These are phyloP conservation scores for Chelonus formosanus DNA, from an alignment of 2,888 invertebrate genomes.

Conservation along the genomic window DNA sequence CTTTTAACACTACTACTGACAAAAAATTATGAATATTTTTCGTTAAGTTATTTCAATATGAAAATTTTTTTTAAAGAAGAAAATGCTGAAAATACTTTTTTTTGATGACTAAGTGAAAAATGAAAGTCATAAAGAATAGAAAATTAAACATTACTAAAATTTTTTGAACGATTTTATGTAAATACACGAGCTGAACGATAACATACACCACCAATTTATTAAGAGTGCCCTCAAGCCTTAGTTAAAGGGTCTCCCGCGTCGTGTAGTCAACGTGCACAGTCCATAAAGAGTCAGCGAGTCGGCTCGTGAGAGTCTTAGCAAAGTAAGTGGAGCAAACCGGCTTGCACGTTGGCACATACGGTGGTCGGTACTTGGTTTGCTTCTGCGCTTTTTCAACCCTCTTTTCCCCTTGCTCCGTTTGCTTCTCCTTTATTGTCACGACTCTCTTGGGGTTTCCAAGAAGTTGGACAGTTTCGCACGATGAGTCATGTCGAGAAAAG, in stretches of 20 bases:
- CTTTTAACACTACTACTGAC: too few species aligned
- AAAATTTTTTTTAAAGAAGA: too few species aligned
- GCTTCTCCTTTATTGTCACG: conserved; percentile 43
- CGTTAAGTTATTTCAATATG: too few species aligned
- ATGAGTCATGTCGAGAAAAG: conserved; percentile 24
- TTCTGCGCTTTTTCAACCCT: conserved; percentile 34
- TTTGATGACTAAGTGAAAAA: too few species aligned
- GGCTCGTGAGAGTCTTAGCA: conserved; percentile 56
- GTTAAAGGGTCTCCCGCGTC: conserved; percentile 52
- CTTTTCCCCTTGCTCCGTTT: conserved; percentile 24
- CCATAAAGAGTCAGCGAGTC: conserved; percentile 39
- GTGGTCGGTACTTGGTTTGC: conserved; percentile 48
- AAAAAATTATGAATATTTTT: too few species aligned
- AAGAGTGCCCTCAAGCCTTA: conserved; percentile 58
- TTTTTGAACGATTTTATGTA: conserved; percentile 1
- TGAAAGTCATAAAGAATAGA: too few species aligned
- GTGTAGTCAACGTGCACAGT: conserved; percentile 39
- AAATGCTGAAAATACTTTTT: too few species aligned
- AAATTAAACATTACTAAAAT: neutral
- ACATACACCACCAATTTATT: conserved; percentile 55
- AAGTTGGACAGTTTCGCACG: conserved; percentile 40
- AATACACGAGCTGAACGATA: conserved; percentile 10
- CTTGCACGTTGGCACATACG: conserved; percentile 41
- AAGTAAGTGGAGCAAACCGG: conserved; percentile 52
- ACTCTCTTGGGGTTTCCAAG: conserved; percentile 43